Evolutionary conservation across 2,888 invertebrate genomes (phyloP).

Genomic region (Aphrophora alni): DNA sequence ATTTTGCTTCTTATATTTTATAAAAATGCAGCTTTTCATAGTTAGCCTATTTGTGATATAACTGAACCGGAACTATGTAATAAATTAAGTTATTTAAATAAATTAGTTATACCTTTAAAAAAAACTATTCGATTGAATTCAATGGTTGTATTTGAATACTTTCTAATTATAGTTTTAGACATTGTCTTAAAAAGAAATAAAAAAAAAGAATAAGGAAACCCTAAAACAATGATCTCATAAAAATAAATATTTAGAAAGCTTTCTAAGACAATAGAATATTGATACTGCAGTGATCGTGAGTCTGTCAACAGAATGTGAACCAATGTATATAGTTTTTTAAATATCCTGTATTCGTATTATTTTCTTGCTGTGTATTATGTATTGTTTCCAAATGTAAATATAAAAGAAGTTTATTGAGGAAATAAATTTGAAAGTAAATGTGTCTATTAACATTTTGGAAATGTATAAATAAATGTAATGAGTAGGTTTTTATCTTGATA

Average conservation of each 20-base stretch:
- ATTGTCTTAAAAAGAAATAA: neutral
- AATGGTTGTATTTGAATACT: neutral
- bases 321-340: neutral
- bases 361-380: neutral
- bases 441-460: neutral
- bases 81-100: too few relatives aligned
- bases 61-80: too few relatives aligned
- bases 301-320: neutral
- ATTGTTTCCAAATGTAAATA: constrained; percentile 5
- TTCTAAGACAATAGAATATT: neutral
- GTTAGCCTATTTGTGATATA: too few relatives aligned
- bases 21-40: too few relatives aligned
- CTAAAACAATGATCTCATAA: neutral
- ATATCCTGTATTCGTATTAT: neutral
- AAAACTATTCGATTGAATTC: neutral
- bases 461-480: neutral
- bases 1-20: too few relatives aligned
- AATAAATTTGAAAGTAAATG: neutral
- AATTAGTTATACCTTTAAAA: too few relatives aligned
- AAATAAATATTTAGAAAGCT: neutral
- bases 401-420: neutral
- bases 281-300: neutral
- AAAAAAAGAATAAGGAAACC: neutral
- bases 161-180: neutral
- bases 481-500: neutral